Base-by-base conservation (phyloP, 2,888 invertebrate species). In the Xestia xanthographa region DNA sequence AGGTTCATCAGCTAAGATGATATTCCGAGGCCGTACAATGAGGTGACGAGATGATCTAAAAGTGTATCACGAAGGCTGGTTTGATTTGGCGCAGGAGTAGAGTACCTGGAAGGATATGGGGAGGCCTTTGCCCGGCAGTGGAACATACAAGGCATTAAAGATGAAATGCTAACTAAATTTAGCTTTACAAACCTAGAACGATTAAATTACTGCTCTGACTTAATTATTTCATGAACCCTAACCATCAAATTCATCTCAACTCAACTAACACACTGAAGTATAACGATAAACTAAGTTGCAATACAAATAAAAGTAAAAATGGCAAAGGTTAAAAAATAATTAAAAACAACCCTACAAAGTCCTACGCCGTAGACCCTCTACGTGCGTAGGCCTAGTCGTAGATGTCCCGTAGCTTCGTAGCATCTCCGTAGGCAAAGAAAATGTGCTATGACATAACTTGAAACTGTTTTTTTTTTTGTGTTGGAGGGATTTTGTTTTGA, bases 351-450 rank as follows among this genome's bases (percentile, higher is more conserved):
- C 26, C 58, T 6, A 17, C 1, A 14, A 5, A 20, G 9, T 34
- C 1, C 77, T 77, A 78, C 78, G 77, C 17, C 70, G 78, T 77
- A 78, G 78, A 9, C 63, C 63, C 20, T 77, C 77, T 77, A 77
- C 77, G 69, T 14, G 9, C 77, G 69, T 77, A 68, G 77, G 11
- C 53, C n/a, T 41, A 14, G 50, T 58, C 75, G 77, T 77, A 77
- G 63, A 63, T 11, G 38, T 34, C 53, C 45, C 63, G 77, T 77
- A 69, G 69, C 45, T 0, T 9, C 69, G 69, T 70, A 77, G 68
- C 77, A 63, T 1, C 4, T 12, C 5, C 26, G 26, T 63, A 63
- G 45, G 14, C 45, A 53, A 63, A 1, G 41, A 17, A n/a, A 48
- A 41, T 48, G 29, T 0, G 38, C 17, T 50, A 58, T n/a, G 34